Base-by-base conservation (phyloP, 2,113 vertebrate species). In the Labeo rohita region DNA sequence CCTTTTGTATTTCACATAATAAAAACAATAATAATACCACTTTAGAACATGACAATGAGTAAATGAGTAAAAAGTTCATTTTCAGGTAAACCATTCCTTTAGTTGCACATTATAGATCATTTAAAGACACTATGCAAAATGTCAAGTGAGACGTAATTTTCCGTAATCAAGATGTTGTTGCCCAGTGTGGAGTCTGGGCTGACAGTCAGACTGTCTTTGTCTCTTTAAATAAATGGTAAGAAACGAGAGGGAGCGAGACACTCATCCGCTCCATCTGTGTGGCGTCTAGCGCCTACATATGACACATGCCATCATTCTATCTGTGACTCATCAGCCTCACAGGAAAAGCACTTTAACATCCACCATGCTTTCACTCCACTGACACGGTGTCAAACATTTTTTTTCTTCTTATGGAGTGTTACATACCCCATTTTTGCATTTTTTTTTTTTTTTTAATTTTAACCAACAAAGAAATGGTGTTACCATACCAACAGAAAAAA, bases 261-360 rank as follows among this genome's bases (percentile, higher is more conserved):
- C 85, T 87, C 87, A 87, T 87, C 28, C 16, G 34, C 85, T 90
- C 89, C 87, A 86, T 90, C 89, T 90, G 84, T 85, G 87, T 88
- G 73, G 49, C 49, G 88, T 89, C 88, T 89, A 75, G 78, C 86
- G 21, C 88, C 86, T 87, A 50, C 73, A 78, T 80, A 78, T 82
- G 82, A 87, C 85, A 87, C 85, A 87, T 73, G 84, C 68, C 78
- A 75, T 89, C 85, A 72, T 73, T 85, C 80, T 76, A 49, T 65
- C 83, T 47, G 28, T 89, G 86, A 85, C 61, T 87, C 85, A 87
- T 52, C 65, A 84, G 59, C 88, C 82, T 73, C 65, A 52, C 83
- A 79, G 85, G 80, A 89, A 85, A 86, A 82, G 65, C 85, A 80
- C 77, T 84, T 84, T 63, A 86, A 78, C 15, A 76, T 63, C 72